Percentiles rank a stretch among this genome's conserved stretches.
These are phyloP conservation scores for Calvadosia cruxmelitensis DNA, from an alignment of 30 jellyfish, hydroid and myxozoan genomes.

Conservation along the genomic window DNA sequence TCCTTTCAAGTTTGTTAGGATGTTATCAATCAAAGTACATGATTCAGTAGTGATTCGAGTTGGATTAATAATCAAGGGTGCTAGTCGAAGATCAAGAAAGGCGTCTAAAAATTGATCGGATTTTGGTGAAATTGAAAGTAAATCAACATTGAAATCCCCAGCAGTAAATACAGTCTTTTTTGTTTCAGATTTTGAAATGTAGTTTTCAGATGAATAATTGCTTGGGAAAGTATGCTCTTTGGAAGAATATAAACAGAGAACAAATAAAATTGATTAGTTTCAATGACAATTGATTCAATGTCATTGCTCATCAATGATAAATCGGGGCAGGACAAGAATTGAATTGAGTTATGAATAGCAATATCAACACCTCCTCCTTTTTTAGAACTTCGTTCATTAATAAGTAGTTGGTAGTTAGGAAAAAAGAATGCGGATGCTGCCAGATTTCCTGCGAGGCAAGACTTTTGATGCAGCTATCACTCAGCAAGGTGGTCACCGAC, in stretches of 20 bases:
- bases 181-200: not conserved
- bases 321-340: not conserved
- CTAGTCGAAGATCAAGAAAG: not conserved
- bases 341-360: not conserved
- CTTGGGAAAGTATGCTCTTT: not conserved
- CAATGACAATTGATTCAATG: not conserved
- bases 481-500: no score
- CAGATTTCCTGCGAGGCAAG: not conserved
- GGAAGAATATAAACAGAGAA: not conserved
- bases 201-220: not conserved
- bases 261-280: not conserved
- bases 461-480: no score
- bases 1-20: not conserved
- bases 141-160: not conserved
- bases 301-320: not conserved
- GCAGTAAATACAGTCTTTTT: not conserved
- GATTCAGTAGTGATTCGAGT: not conserved
- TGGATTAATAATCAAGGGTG: not conserved
- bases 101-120: not conserved
- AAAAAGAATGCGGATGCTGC: not conserved
- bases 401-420: not conserved
- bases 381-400: not conserved
- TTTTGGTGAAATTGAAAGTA: not conserved
- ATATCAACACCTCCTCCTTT: not conserved
- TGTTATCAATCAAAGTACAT: not conserved